Percentiles rank a stretch among this genome's conserved stretches.
phyloP scores from a whole-genome alignment of 2,113 vertebrate genomes.

The Sinocyclocheilus anophthalmus region DNA sequence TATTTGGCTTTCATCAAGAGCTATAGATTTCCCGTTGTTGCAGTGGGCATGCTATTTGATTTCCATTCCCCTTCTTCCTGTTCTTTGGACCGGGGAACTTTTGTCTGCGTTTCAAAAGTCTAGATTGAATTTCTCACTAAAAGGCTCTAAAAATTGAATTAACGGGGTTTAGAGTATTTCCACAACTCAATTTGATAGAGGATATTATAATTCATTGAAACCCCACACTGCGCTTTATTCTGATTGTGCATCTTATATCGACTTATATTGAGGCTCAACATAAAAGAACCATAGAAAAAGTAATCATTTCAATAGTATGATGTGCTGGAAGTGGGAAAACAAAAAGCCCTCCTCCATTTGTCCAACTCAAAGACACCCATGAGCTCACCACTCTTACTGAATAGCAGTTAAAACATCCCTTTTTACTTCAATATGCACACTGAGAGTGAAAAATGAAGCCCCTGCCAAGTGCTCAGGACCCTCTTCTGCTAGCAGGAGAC shows the following conservation, averaged over 20 bases:
- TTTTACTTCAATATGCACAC: constrained; percentile 46
- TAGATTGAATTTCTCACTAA: constrained; percentile 36
- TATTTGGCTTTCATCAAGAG: constrained; percentile 46
- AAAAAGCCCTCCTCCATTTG: neutral
- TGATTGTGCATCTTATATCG: neutral
- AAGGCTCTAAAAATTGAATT: constrained; percentile 11
- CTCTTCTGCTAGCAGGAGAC: constrained; percentile 23
- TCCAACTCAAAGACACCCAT: constrained; percentile 30
- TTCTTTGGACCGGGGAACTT: neutral
- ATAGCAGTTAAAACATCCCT: constrained; percentile 14
- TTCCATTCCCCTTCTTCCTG: constrained; percentile 9
- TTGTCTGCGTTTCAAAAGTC: constrained; percentile 18
- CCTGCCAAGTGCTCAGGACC: constrained; percentile 43
- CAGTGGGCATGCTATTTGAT: constrained; percentile 29
- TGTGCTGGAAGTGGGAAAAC: constrained; percentile 9
- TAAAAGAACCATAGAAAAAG: neutral
- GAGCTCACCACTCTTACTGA: constrained; percentile 10
- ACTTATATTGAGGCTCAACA: neutral
- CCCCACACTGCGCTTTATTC: neutral
- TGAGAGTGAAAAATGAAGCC: constrained; percentile 29
- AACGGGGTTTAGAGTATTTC: constrained; percentile 13
- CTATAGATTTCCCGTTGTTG: constrained; percentile 36
- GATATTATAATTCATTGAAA: constrained; percentile 5
- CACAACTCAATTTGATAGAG: neutral
- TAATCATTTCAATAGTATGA: neutral